Conservation (phyloP, 2,888 invertebrate species). For the Lucinisca nassula region DNA sequence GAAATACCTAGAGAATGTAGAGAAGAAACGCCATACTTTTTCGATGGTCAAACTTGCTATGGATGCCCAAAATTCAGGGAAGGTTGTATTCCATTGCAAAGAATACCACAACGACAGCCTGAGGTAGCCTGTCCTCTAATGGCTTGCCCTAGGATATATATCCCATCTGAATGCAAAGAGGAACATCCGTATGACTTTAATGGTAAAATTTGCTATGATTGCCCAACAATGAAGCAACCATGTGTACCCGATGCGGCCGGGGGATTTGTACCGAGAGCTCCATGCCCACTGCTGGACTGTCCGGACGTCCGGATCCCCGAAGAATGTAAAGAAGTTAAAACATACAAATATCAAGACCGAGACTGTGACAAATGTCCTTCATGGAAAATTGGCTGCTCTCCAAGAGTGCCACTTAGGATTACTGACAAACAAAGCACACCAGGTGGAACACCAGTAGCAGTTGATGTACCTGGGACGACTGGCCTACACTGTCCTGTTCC, state of each 20-base stretch:
- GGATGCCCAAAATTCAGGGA: constrained; percentile 53
- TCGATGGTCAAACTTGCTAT: constrained; percentile 52
- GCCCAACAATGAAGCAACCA: constrained; percentile 50
- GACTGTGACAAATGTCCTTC: background rate
- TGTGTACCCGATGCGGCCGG: constrained; percentile 34
- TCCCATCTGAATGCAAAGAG: constrained; percentile 18
- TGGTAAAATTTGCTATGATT: constrained; percentile 21
- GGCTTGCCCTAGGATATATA: background rate
- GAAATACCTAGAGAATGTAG: constrained; percentile 54
- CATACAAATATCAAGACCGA: background rate
- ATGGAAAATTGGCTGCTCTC: background rate
- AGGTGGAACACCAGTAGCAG: background rate
- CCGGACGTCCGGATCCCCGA: constrained; percentile 40
- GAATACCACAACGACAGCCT: background rate
- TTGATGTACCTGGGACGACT: background rate
- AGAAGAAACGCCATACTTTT: constrained; percentile 47
- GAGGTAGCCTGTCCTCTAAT: constrained; percentile 55
- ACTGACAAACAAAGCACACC: background rate
- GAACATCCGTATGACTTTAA: constrained; percentile 16
- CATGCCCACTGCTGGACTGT: constrained; percentile 2
- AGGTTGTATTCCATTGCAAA: constrained; percentile 17
- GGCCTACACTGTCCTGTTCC: background rate
- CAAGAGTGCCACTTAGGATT: background rate
- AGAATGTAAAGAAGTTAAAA: constrained; percentile 44
- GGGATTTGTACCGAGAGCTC: background rate